Evolutionary conservation across 2,888 invertebrate genomes (phyloP).

Genomic region (Endotricha flammealis): DNA sequence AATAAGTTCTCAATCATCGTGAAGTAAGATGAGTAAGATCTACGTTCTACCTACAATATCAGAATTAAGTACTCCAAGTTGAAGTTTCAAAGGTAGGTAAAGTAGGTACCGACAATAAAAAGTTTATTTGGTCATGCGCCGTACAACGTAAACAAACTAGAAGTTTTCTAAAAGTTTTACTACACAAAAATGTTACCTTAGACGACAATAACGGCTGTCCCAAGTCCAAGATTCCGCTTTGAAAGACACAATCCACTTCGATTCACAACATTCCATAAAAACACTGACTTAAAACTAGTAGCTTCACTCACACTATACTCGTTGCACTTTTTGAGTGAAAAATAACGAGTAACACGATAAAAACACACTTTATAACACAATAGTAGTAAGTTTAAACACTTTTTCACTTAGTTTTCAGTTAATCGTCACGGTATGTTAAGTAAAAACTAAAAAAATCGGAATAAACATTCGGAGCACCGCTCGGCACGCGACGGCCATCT

Average conservation of each 20-base stretch:
- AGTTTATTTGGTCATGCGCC: slow-evolving; percentile 51
- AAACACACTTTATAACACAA: slow-evolving; percentile 36
- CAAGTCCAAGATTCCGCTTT: slow-evolving; percentile 44
- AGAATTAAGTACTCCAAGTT: not conserved
- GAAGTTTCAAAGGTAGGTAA: not conserved
- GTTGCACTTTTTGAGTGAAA: slow-evolving; percentile 64
- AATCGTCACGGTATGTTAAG: slow-evolving; percentile 35
- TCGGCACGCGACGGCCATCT: slow-evolving; percentile 74
- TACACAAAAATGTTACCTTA: slow-evolving; percentile 47
- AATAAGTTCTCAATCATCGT: too few species aligned
- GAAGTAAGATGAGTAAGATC: too few species aligned
- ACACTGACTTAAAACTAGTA: slow-evolving; percentile 66
- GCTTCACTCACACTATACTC: slow-evolving; percentile 54
- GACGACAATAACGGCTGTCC: slow-evolving; percentile 36
- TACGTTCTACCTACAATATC: too few species aligned
- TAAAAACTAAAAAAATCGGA: slow-evolving; percentile 64
- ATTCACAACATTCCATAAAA: slow-evolving; percentile 73
- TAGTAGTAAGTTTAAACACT: slow-evolving; percentile 30
- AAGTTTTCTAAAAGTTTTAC: slow-evolving; percentile 51
- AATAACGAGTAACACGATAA: slow-evolving; percentile 38
- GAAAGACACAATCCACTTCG: slow-evolving; percentile 60
- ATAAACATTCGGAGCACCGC: slow-evolving; percentile 70
- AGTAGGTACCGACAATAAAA: slow-evolving; percentile 1
- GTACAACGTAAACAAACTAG: slow-evolving; percentile 65
- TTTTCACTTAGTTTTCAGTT: slow-evolving; percentile 39